Evolutionary conservation across 2,888 invertebrate species (phyloP), one percentile per base, ranked within the genome.

Genomic region (Epinotia nisella): DNA sequence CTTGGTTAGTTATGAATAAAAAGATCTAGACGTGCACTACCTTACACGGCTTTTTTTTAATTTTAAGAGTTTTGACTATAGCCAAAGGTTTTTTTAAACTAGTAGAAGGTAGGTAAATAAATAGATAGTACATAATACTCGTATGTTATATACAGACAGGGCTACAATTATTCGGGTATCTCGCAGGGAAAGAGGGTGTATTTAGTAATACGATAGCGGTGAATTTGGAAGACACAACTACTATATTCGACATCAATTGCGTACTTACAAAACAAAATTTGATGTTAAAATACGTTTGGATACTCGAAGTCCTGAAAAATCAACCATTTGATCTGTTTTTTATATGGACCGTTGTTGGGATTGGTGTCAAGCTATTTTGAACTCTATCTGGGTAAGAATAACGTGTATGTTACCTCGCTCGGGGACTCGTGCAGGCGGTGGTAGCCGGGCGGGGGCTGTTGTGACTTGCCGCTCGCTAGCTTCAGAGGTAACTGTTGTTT

Each of bases 401-500:
- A 19, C 9, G 24, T 15, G 13, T 15, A 19, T 81, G 83, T 83
- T 66, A 93, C 92, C 83, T 93, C 92, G 76, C 91, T 89, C 1
- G 93, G 93, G 2, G 93, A 91, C 78, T 93, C 93, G 80, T 92
- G 92, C 7, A 93, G 84, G 4, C 93, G 78, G 75, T 90, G 90
- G 84, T 93, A 93, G 0, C 93, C 93, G 3, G 92, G 90, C 68
- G 93, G 92, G 7, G 90, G 94, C 85, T 87, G 95, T 58, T 90
- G 91, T 7, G 83, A 81, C 75, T 92, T 92, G 64, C 92, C 92
- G 67, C 93, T 93, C n/a, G 98, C 97, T 59, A 98, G 93, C 86
- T 98, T 98, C 77, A 98, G 92, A 0, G 98, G 98, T 75, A 98
- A 91, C 88, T 98, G 98, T 83, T 98, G 98, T 82, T 97, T 98